Evolutionary conservation across 2,113 vertebrate genomes (phyloP), one percentile per base, ranked within the genome.

Genomic region (Sialia sialis): DNA sequence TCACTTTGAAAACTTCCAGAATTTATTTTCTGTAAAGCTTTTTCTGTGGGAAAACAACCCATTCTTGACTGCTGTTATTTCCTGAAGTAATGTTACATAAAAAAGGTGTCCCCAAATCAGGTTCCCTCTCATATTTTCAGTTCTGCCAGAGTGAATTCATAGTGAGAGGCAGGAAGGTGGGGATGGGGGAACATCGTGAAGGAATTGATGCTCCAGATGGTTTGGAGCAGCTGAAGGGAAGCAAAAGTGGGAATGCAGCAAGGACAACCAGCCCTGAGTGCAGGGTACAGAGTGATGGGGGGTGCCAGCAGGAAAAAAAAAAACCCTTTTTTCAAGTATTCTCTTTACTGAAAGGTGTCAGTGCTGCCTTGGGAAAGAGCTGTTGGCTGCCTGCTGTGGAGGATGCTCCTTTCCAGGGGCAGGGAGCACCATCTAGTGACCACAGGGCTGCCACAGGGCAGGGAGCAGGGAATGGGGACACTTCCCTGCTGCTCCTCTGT

Each of bases 401-500:
- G 70, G 84, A 86, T 68, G 72, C 36, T 70, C 56, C 68, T 26
- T 95, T 93, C 20, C 54, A 89, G 97, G 95, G 88, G 75, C 97
- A 26, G 13, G 55, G 93, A 91, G 98, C 96, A 87, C 98, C 98
- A 97, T 95, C 98, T 98, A 97, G 97, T 97, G 98, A 88, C 96
- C 49, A 22, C 75, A 48, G 89, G 18, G 82, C 77, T 54, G 76
- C 70, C 73, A 36, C 11, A 52, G 87, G 87, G 69, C 77, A 75
- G 54, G 72, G 44, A 68, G 1, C 73, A 13, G 73, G 36, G 32
- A 36, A 0, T 9, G 32, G 17, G 54, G 58, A 49, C 8, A 1
- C 5, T 29, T 11, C 46, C 69, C 77, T 54, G 36, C 54, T 60
- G 6, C 56, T 44, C 17, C 27, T 3, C 26, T 16, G 36, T 3